Base-by-base conservation (phyloP, 2,888 invertebrate genomes). In the Sericinus montela region DNA sequence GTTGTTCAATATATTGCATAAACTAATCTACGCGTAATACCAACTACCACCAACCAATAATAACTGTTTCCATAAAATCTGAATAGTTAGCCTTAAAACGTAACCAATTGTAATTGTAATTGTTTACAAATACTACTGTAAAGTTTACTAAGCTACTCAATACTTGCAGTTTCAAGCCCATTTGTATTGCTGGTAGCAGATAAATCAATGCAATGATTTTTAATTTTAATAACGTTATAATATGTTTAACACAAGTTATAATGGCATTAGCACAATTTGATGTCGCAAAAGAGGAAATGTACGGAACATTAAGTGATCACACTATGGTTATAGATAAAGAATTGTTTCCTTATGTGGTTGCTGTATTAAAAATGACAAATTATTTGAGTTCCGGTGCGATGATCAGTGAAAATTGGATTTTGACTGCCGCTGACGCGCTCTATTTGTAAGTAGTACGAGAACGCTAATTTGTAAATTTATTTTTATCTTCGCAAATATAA, bases 381-480 rank as follows among this genome's bases (percentile, higher is more conserved):
- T 87, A 75, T 54, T 15, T 85, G 0, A 70, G 80, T 58, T 70
- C 81, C 1, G 86, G 85, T 1, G 80, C 82, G 0, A 55, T 87
- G 44, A 71, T 87, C 11, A 65, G 72, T 53, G 72, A 76, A 0
- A 66, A 58, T 6, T 86, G 85, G 84, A 75, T 87, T 0, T 28
- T 86, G n/a, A 84, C 85, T 0, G 75, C 71, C 0, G 86, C 79
- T 1, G 80, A 80, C 55, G 59, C 73, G 0, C 61, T 85, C 8
- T 80, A 56, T 54, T 35, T 67, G 85, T 84, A 58, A 77, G 85
- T 76, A 54, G 14, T 28, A 4, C 38, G 13, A n/a, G n/a, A n/a
- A n/a, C n/a, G n/a, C n/a, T n/a, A n/a, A n/a, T n/a, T n/a, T n/a
- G n/a, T n/a, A n/a, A n/a, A n/a, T n/a, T n/a, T n/a, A n/a, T n/a